Base-by-base conservation (phyloP, 2,888 invertebrate genomes). In the Poecilus cupreus region DNA sequence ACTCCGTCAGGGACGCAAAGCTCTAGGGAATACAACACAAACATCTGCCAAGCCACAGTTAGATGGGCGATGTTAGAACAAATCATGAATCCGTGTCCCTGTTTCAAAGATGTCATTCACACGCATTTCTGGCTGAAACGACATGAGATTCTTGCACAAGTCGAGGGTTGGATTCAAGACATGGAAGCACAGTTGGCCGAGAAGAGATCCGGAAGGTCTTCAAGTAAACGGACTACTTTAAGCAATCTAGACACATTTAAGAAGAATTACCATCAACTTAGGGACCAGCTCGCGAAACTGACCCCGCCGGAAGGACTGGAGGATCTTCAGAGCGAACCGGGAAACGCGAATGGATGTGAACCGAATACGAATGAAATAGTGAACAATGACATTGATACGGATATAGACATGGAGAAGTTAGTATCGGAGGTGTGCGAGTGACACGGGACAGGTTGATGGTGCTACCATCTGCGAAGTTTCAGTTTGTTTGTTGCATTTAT, bases 21-120 rank as follows among this genome's bases (percentile, higher is more conserved):
- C 87, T 97, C 97, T 83, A 93, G 95, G 86, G 97, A 98, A 90
- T 98, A 98, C 91, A 98, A 98, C 90, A 95, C 96, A 85, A 98
- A 97, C 90, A 97, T 98, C 87, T 95, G 96, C 89, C 97, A 97
- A 90, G 97, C 97, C 8, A 97, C 96, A 84, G 97, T 96, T 83
- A 94, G 96, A 88, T 98, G 97, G 98, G 98, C 97, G 83, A 98
- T 98, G 97, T 91, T 98, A 83, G 97, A 98, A 90, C 97, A 97
- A 89, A 93, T 98, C 84, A 91, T 95, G 82, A 95, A 95, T 90
- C 97, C 98, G 3, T 96, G 96, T 88, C 94, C 96, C 49, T 97
- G 97, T 90, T 98, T 98, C 89, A 95, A 95, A 89, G 96, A 97
- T 94, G 96, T 97, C 74, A 96, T 98, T 84, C 95, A 96, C 84